Conservation (phyloP, 2,797 vertebrate genomes). For the Halcyon smyrnensis region DNA sequence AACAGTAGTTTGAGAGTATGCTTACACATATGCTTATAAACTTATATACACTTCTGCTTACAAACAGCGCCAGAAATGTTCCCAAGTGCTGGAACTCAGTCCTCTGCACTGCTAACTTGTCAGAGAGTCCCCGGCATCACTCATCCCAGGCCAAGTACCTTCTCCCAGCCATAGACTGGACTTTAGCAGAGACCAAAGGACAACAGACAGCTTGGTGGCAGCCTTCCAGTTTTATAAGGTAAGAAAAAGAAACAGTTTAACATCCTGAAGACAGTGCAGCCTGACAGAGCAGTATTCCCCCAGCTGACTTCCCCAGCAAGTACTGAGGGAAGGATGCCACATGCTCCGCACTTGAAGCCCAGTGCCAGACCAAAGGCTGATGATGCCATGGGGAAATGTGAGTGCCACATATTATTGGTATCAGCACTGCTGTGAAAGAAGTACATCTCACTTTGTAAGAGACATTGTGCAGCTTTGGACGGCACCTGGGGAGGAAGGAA, state of each 20-base stretch:
- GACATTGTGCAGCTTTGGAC: neutral
- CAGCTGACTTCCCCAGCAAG: neutral
- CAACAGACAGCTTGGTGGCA: neutral
- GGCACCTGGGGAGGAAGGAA: neutral
- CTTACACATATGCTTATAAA: constrained; percentile 64
- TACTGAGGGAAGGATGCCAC: neutral
- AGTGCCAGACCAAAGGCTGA: neutral
- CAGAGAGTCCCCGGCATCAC: neutral
- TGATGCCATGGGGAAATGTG: neutral
- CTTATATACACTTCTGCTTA: constrained; percentile 71
- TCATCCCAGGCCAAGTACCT: neutral
- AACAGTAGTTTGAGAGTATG: constrained; percentile 57
- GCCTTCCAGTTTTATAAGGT: neutral
- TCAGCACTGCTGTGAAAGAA: neutral
- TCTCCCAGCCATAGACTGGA: neutral
- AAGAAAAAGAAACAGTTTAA: neutral
- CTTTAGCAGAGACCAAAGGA: neutral
- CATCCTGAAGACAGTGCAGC: neutral
- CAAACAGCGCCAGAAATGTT: constrained; percentile 67
- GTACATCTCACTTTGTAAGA: neutral
- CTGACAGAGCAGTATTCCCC: neutral
- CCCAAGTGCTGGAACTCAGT: constrained; percentile 44
- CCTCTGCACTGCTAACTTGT: neutral
- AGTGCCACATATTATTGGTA: fast-evolving
- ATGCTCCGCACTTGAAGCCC: neutral